These are phyloP conservation scores for Eulithis prunata DNA, from an alignment of 2,888 invertebrate species.

Conservation along the genomic window DNA sequence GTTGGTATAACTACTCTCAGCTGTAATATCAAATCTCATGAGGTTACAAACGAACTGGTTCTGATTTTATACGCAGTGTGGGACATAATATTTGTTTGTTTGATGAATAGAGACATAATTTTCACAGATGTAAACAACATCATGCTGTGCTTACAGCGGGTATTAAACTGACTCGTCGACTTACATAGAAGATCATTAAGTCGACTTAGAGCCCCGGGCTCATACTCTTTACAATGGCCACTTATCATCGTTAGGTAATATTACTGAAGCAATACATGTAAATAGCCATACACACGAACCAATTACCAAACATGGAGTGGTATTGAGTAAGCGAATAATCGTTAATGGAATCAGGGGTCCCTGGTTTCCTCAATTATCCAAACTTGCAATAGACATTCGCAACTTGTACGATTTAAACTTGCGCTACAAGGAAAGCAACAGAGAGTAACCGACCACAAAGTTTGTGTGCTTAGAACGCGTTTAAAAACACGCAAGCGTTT, in stretches of 20 bases:
- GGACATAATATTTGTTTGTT: constrained; percentile 10
- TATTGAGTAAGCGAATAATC: constrained; percentile 38
- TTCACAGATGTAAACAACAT: too few relatives aligned
- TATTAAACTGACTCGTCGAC: background rate
- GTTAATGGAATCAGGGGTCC: constrained; percentile 51
- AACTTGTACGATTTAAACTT: constrained; percentile 37
- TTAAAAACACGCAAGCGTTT: constrained; percentile 24
- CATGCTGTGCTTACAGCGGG: too few relatives aligned
- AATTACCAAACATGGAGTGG: constrained; percentile 28
- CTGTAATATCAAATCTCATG: constrained; percentile 11
- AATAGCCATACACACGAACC: constrained; percentile 16
- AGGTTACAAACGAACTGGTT: background rate
- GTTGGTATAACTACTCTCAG: constrained; percentile 21
- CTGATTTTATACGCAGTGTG: constrained; percentile 15
- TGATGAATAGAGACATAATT: too few relatives aligned
- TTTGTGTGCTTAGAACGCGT: constrained; percentile 25
- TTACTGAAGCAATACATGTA: constrained; percentile 14
- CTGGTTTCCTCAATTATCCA: constrained; percentile 47
- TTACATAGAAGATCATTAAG: background rate
- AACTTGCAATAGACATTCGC: constrained; percentile 46
- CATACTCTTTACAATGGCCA: background rate
- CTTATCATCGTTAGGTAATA: constrained; percentile 3
- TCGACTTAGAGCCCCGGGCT: too few relatives aligned
- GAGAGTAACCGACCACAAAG: constrained; percentile 24
- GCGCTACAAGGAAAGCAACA: constrained; percentile 27